Evolutionary conservation across 30 jellyfish, hydroid and myxozoan genomes (phyloP).

Genomic region (Phacellophora camtschatica): DNA sequence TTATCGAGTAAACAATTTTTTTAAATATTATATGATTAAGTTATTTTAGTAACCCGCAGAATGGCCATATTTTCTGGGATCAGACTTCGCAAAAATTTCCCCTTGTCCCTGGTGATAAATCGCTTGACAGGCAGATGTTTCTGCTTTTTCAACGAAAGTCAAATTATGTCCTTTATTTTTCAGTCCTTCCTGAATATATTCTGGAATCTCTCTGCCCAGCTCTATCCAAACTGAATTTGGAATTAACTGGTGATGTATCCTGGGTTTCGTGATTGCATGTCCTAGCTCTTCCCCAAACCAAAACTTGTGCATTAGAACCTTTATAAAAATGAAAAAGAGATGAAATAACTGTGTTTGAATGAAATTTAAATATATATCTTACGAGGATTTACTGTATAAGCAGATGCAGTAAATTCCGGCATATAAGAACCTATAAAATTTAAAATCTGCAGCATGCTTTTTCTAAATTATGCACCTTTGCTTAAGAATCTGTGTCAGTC

Average conservation of each 20-base stretch:
- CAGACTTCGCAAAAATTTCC: constrained; percentile 83
- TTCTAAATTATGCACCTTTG: no score
- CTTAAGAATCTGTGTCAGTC: no score
- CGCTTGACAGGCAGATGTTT: constrained; percentile 93
- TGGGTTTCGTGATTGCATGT: constrained; percentile 80
- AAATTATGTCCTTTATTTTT: constrained; percentile 79
- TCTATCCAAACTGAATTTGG: constrained; percentile 87
- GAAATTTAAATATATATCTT: no score
- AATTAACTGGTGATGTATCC: constrained; percentile 91
- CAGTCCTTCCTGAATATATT: constrained; percentile 70
- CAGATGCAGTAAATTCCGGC: no score
- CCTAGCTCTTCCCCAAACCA: constrained; percentile 96
- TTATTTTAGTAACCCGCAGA: constrained; percentile 94
- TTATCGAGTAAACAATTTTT: no score
- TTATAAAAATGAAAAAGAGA: not conserved
- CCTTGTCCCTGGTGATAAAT: constrained; percentile 75
- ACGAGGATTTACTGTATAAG: no score
- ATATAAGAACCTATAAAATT: no score
- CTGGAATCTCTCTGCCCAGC: constrained; percentile 70
- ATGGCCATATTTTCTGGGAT: constrained; percentile 97
- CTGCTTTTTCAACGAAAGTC: constrained; percentile 72
- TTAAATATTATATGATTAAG: not conserved
- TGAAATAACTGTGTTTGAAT: not conserved
- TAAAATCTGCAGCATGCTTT: no score
- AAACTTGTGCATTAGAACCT: constrained; percentile 76